These are phyloP conservation scores for Phrynocephalus forsythii DNA, from an alignment of 2,797 vertebrate genomes.

Conservation along the genomic window DNA sequence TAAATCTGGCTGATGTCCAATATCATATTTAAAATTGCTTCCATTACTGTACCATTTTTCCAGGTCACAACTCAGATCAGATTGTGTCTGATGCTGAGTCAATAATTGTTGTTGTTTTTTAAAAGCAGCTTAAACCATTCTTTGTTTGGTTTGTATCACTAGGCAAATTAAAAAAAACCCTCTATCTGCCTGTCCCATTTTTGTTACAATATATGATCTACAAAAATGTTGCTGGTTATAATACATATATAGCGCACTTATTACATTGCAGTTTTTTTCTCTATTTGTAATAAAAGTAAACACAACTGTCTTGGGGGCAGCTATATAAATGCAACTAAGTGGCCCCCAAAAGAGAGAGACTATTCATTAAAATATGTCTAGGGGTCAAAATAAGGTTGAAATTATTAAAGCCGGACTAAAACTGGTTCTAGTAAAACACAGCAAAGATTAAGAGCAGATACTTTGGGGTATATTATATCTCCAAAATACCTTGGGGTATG, in stretches of 20 bases:
- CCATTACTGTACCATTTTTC: background rate
- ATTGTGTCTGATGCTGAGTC: background rate
- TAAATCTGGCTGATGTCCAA: background rate
- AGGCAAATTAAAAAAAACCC: background rate
- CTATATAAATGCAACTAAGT: constrained; percentile 73
- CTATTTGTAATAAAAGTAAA: constrained; percentile 62
- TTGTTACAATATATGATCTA: constrained; percentile 27
- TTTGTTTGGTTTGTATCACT: background rate
- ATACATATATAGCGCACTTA: constrained; percentile 30
- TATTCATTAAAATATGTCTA: constrained; percentile 67
- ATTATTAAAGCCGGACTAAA: constrained; percentile 71
- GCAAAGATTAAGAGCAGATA: constrained; percentile 63
- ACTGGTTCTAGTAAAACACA: constrained; percentile 64
- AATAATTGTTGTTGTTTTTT: background rate
- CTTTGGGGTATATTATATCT: constrained; percentile 33
- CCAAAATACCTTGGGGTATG: constrained; percentile 17
- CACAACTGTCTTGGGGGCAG: constrained; percentile 69
- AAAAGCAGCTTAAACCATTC: background rate
- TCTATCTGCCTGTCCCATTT: background rate
- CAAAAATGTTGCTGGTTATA: constrained; percentile 41
- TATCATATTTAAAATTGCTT: background rate
- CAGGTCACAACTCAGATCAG: background rate
- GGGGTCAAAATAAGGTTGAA: constrained; percentile 64
- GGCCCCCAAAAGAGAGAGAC: constrained; percentile 67
- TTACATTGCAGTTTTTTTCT: constrained; percentile 57